Base-by-base conservation (phyloP, 1,140 invertebrate species). In the Solenopsis invicta region DNA sequence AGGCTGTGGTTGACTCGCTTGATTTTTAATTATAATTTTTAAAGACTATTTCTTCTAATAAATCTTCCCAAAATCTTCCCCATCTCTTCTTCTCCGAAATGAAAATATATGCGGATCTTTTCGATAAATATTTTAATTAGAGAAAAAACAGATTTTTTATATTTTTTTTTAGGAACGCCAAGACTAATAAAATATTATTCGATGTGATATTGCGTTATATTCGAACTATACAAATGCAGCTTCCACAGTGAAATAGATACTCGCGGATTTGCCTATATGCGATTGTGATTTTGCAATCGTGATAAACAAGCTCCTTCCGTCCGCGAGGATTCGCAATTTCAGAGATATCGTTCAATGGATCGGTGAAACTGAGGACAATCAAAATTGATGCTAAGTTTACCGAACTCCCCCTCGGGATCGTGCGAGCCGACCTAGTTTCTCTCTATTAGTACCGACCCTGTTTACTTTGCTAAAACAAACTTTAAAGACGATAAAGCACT, bases 371-470 rank as follows among this genome's bases (percentile, higher is more conserved):
- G 69, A 84, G 69, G 69, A 84, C 80, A 75, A 84, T 84, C 80
- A 61, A 84, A 84, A 84, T 84, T 84, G 80, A 84, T 84, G 69
- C 69, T 84, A 84, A 85, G 84, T 77, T 85, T 85, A 66, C 48
- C 84, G 84, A 85, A 85, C 62, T 78, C 84, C 77, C 84, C 48
- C 48, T 64, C 61, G 84, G 75, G 50, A 85, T 81, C 72, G 75
- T 48, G 82, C 74, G 48, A 66, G 48, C 54, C 80, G 80, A 84
- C 80, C 80, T 75, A 84, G 80, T 84, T 81, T 84, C 69, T 61
- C 69, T 75, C 80, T 84, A 84, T 84, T 84, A 84, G 80, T 75
- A 81, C 41, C 80, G 80, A 84, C 80, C 56, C 69, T 84, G 80
- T 84, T 84, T 84, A 62, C 80, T 84, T 84, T 84, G 41, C 80